Percentiles rank a stretch among this genome's conserved stretches.
Evolutionary conservation across 2,797 vertebrate species (phyloP).

Genomic region (Cryptoprocta ferox): DNA sequence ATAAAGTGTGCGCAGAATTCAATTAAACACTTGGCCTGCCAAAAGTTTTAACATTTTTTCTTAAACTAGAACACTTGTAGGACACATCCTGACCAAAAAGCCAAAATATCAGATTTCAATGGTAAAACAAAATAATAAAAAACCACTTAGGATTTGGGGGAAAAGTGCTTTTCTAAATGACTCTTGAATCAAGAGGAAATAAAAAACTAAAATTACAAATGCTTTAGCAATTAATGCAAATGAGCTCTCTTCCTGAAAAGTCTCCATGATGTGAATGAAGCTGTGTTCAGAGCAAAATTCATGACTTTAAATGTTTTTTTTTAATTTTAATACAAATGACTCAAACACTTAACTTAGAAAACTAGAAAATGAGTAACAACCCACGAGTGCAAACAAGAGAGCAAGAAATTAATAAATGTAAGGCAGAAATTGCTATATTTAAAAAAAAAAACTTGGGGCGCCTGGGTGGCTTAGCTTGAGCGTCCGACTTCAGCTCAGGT

Average conservation of each 20-base stretch:
- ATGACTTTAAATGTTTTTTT: neutral
- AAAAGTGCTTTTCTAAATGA: constrained; percentile 32
- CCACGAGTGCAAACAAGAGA: neutral
- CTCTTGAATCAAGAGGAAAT: constrained; percentile 68
- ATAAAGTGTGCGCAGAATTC: constrained; percentile 8
- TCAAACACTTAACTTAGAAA: neutral
- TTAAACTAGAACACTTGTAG: neutral
- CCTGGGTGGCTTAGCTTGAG: too few species aligned
- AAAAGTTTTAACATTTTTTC: constrained; percentile 40
- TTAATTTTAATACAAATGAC: constrained; percentile 52
- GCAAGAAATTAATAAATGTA: neutral
- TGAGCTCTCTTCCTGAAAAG: constrained; percentile 49
- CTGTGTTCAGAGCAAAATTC: neutral
- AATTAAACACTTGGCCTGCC: constrained; percentile 17
- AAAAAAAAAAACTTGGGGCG: neutral
- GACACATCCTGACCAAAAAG: neutral
- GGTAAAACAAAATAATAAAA: constrained; percentile 64
- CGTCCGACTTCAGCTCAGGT: too few species aligned
- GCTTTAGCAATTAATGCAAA: constrained; percentile 62
- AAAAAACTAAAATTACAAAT: constrained; percentile 54
- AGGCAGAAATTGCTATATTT: neutral
- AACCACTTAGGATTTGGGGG: constrained; percentile 19
- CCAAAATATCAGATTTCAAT: constrained; percentile 46
- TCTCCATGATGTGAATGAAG: neutral
- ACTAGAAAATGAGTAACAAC: neutral